phyloP scores from a whole-genome alignment of 2,797 vertebrate genomes.

The Cichlasoma orientale region DNA sequence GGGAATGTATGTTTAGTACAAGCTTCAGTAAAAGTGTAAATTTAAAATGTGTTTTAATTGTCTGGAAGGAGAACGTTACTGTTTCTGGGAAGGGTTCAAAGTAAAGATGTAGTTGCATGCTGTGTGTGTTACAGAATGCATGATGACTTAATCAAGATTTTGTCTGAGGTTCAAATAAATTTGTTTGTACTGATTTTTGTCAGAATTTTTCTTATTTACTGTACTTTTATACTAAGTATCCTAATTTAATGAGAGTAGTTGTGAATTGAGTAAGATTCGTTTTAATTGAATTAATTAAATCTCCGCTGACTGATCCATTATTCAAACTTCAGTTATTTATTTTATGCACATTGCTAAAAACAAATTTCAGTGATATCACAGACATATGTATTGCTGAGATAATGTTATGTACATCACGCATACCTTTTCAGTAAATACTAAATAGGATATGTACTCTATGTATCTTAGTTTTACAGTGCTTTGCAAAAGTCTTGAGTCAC shows the following conservation, averaged over 20 bases:
- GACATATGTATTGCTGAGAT: too few species aligned
- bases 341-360: too few species aligned
- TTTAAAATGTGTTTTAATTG: constrained; percentile 6
- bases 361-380: too few species aligned
- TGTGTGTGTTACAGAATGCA: constrained; percentile 52
- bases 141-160: constrained; percentile 42
- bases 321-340: too few species aligned
- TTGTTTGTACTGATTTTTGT: constrained; percentile 41
- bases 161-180: constrained; percentile 56
- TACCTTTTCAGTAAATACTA: too few species aligned
- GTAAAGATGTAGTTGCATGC: constrained; percentile 50
- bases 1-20: constrained; percentile 31
- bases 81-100: neutral
- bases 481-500: too few species aligned
- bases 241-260: neutral
- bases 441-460: too few species aligned
- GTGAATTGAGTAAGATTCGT: neutral
- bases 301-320: too few species aligned
- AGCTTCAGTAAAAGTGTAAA: constrained; percentile 2
- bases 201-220: neutral
- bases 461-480: too few species aligned
- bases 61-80: neutral
- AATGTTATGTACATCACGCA: too few species aligned
- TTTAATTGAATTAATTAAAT: too few species aligned
- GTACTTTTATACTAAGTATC: neutral